Evolutionary conservation across 2,797 vertebrate genomes (phyloP).

Genomic region (Poeciliopsis gracilis): DNA sequence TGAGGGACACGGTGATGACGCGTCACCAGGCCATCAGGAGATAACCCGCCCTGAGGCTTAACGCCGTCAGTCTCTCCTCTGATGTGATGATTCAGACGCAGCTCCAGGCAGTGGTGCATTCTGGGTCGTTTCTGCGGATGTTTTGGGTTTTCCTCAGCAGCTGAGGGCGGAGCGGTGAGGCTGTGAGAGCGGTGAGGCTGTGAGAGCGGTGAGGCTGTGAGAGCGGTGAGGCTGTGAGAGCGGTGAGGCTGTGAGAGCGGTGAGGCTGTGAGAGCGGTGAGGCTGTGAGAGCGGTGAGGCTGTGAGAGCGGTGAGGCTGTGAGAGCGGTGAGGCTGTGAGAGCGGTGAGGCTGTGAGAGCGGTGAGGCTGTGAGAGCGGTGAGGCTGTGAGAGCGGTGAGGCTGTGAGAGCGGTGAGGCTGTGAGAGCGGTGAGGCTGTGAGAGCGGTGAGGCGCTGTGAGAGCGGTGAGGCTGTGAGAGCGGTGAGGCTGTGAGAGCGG

Average conservation of each 20-base stretch:
- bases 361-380: neutral
- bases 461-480: neutral
- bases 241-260: neutral
- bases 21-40: no score
- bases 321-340: neutral
- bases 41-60: no score
- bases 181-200: neutral
- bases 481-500: neutral
- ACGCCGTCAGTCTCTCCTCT: neutral
- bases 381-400: neutral
- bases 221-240: neutral
- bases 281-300: conserved; percentile 3
- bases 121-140: neutral
- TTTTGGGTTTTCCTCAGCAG: neutral
- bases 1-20: neutral
- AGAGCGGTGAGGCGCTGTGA: conserved; percentile 6
- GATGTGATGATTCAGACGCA: neutral
- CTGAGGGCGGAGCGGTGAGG: conserved; percentile 11
- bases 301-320: no score
- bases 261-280: neutral
- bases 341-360: neutral
- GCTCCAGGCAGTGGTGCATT: neutral
- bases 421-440: no score
- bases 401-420: conserved; percentile 3
- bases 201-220: conserved; percentile 6